These are phyloP conservation scores for Spermophilus dauricus DNA, from an alignment of 2,113 vertebrate genomes.

Conservation along the genomic window DNA sequence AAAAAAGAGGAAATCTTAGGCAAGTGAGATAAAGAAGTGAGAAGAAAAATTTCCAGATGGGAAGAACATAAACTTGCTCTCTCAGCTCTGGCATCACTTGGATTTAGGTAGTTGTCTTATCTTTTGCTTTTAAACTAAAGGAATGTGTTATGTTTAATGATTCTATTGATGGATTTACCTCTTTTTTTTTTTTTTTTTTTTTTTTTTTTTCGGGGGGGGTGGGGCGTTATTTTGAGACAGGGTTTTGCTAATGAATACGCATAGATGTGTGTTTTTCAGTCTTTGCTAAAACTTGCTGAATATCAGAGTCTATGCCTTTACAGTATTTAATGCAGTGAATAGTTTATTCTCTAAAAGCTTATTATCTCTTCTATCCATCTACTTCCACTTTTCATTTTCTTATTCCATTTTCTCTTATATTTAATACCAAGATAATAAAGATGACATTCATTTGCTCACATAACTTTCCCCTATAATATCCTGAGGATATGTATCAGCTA, in stretches of 20 bases:
- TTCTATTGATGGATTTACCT: neutral
- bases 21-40: neutral
- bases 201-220: no score
- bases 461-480: neutral
- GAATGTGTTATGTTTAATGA: neutral
- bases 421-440: neutral
- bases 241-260: no score
- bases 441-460: neutral
- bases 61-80: neutral
- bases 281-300: neutral
- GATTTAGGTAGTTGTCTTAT: neutral
- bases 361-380: neutral
- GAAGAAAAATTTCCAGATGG: neutral
- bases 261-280: neutral
- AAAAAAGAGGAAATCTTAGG: neutral
- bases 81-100: neutral
- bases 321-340: neutral
- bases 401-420: neutral
- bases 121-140: slow-evolving; percentile 10
- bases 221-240: no score
- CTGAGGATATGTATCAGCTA: neutral
- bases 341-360: neutral
- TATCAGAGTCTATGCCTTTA: neutral
- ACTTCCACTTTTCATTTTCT: neutral
- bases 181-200: neutral